phyloP scores from a whole-genome alignment of 2,888 invertebrate species.

The Conistra vaccinii region DNA sequence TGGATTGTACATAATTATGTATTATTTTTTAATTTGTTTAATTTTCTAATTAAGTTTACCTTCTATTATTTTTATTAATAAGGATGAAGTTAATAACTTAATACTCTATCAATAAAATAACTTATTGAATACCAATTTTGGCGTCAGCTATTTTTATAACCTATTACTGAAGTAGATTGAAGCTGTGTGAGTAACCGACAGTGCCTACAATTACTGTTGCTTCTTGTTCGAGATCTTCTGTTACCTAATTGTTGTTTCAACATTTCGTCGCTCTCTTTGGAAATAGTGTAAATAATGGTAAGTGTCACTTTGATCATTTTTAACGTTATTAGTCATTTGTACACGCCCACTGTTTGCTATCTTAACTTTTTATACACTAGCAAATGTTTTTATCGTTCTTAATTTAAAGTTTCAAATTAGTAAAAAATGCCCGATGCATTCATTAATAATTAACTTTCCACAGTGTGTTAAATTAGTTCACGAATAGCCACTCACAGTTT shows the following conservation, averaged over 20 bases:
- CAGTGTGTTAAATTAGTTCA: constrained; percentile 17
- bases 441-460: constrained; percentile 9
- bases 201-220: constrained; percentile 74
- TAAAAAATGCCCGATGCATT: constrained; percentile 12
- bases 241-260: constrained; percentile 57
- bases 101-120: constrained; percentile 54
- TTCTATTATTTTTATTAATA: constrained; percentile 61
- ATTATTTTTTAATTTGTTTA: constrained; percentile 72
- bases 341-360: constrained; percentile 70
- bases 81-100: constrained; percentile 57
- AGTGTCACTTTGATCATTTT: constrained; percentile 63
- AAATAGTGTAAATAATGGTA: constrained; percentile 68
- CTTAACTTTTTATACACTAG: constrained; percentile 13
- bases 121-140: constrained; percentile 58
- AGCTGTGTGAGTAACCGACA: constrained; percentile 80
- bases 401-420: constrained; percentile 29
- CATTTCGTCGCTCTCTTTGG: constrained; percentile 59
- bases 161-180: constrained; percentile 79
- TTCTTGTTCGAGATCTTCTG: constrained; percentile 56
- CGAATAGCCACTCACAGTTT: constrained; percentile 32
- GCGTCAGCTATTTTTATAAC: constrained; percentile 85
- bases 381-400: constrained; percentile 32
- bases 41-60: constrained; percentile 63
- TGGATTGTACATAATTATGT: constrained; percentile 67
- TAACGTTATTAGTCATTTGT: constrained; percentile 59